A percentile compares a stretch with the other conserved stretches of the same genome.
Evolutionary conservation across 2,113 vertebrate species (phyloP).

Genomic region (Corythaeola cristata): DNA sequence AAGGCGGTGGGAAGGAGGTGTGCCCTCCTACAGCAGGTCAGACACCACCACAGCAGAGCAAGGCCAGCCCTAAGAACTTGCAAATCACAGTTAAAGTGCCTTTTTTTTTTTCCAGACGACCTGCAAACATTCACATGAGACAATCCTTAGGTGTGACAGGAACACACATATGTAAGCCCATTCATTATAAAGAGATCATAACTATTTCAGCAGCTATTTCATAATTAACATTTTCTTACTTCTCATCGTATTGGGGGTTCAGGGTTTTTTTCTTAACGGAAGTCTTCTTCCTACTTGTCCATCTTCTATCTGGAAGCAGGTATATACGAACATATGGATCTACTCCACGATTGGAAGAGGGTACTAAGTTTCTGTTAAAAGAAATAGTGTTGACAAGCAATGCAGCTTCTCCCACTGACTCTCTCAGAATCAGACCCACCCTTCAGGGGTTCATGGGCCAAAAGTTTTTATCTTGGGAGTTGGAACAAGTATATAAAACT

Average conservation of each 20-base stretch:
- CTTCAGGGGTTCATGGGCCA: neutral
- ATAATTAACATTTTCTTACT: conserved; percentile 72
- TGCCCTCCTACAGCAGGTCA: neutral
- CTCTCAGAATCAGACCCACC: neutral
- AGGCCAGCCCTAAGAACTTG: neutral
- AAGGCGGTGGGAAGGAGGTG: neutral
- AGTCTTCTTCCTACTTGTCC: conserved; percentile 88
- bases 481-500: neutral
- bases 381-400: neutral
- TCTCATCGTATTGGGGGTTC: conserved; percentile 88
- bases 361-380: conserved; percentile 83
- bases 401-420: neutral
- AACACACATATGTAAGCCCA: neutral
- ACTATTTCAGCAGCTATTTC: neutral
- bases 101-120: neutral
- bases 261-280: conserved; percentile 86
- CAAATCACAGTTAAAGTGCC: neutral
- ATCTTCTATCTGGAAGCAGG: conserved; percentile 89
- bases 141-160: neutral
- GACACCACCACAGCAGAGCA: neutral
- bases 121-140: neutral
- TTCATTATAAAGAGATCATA: neutral
- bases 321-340: conserved; percentile 92
- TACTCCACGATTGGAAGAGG: conserved; percentile 82
- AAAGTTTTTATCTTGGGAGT: neutral